Evolutionary conservation across 2,113 vertebrate species (phyloP), one percentile per base, ranked within the genome.

Genomic region (Fukomys damarensis): DNA sequence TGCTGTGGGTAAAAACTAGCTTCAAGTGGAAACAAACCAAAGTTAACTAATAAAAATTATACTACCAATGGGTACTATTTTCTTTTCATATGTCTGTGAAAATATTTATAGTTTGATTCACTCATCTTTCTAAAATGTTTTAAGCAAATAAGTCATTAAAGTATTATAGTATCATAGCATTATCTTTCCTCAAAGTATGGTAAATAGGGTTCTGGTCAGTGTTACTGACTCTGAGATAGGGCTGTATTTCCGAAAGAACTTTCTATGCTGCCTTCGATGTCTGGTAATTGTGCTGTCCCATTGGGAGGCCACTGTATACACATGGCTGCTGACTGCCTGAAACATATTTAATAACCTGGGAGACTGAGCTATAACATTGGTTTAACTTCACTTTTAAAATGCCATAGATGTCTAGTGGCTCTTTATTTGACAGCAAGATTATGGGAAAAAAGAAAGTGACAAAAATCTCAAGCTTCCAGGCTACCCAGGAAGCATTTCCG

Each of bases 341-440:
- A 66, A 54, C 20, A 4, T n/a, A 46, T 13, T 10, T 28, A 9
- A 3, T 61, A 52, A 0, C 4, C 2, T 8, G 26, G 38, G 5
- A 24, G n/a, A n/a, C 13, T 17, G 28, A 80, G 65, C 11, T 52
- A n/a, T 38, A 52, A 13, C 19, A 24, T 85, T 74, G 14, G 43
- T 52, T 70, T n/a, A 70, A 74, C 22, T 12, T 92, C n/a, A 35
- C 8, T 17, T 59, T 56, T 72, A 54, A 22, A 56, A 54, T 70
- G 63, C 3, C 9, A n/a, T 13, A 32, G 24, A 52, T 19, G 12
- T 20, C 38, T 52, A 16, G 3, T 9, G 26, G 56, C 0, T n/a
- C n/a, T 70, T 3, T 16, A 28, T 49, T 20, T 68, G n/a, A 65
- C 4, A 85, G 63, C 20, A n/a, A 65, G 5, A 56, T 24, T 9